A percentile compares a stretch with the other conserved stretches of the same genome.
Evolutionary conservation across 2,888 invertebrate genomes (phyloP).

Genomic region (Eilema griseolum): DNA sequence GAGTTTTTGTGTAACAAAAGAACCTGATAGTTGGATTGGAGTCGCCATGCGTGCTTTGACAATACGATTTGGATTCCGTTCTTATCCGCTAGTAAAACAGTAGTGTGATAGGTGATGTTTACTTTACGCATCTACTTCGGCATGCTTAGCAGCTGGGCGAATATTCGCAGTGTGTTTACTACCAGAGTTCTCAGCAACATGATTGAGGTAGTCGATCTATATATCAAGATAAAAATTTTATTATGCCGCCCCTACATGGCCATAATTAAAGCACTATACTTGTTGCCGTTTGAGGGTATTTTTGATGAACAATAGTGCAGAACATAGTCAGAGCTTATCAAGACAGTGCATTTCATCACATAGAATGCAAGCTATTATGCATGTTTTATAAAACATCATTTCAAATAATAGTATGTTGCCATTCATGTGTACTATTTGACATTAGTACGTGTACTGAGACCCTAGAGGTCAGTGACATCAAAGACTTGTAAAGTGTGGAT

Average conservation of each 20-base stretch:
- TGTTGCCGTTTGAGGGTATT: neutral
- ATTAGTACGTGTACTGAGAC: neutral
- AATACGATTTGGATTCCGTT: conserved; percentile 50
- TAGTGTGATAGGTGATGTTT: conserved; percentile 31
- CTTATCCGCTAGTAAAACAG: conserved; percentile 17
- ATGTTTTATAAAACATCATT: neutral
- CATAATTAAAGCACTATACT: neutral
- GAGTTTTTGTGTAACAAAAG: conserved; percentile 35
- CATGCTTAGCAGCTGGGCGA: conserved; percentile 12
- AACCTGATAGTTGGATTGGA: conserved; percentile 40
- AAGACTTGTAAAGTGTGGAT: neutral
- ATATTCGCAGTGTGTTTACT: conserved; percentile 35
- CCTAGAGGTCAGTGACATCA: neutral
- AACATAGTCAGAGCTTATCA: neutral
- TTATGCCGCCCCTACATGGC: neutral
- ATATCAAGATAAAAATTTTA: conserved; percentile 11
- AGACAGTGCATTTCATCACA: neutral
- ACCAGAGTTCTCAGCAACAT: neutral
- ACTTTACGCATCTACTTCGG: conserved; percentile 19
- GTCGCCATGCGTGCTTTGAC: conserved; percentile 82
- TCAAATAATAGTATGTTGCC: neutral
- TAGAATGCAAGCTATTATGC: neutral
- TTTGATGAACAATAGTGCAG: neutral
- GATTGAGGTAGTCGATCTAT: conserved; percentile 7
- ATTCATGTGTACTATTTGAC: neutral